phyloP scores from a whole-genome alignment of 2,797 vertebrate species.

The Numenius phaeopus region DNA sequence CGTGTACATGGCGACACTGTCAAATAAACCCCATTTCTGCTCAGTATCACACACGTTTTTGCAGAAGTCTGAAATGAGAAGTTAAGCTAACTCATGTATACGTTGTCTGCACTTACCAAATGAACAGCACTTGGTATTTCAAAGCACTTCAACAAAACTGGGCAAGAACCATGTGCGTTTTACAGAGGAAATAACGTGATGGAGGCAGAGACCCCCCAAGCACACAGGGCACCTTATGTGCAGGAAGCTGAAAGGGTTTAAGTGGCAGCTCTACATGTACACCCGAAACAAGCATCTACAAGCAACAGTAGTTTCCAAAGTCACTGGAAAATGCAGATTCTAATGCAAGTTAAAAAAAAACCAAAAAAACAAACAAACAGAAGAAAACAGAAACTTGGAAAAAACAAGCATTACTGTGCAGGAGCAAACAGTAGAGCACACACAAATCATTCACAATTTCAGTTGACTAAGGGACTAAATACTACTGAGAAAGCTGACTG shows the following conservation, averaged over 20 bases:
- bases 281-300: slow-evolving; percentile 13
- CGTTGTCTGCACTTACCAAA: background rate
- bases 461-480: background rate
- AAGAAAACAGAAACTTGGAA: background rate
- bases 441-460: background rate
- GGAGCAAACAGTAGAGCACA: background rate
- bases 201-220: background rate
- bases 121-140: background rate
- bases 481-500: background rate
- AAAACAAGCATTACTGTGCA: background rate
- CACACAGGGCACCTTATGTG: background rate
- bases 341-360: background rate
- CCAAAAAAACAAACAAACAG: background rate
- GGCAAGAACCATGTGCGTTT: background rate
- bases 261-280: background rate
- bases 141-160: background rate
- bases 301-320: background rate
- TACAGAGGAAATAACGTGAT: background rate
- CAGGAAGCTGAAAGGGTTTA: slow-evolving; percentile 24
- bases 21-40: slow-evolving; percentile 38
- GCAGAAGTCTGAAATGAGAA: background rate
- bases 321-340: background rate
- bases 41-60: background rate
- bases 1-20: rapidly evolving
- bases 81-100: background rate